phyloP scores from a whole-genome alignment of 2,888 invertebrate genomes.

The Thymelicus acteon region DNA sequence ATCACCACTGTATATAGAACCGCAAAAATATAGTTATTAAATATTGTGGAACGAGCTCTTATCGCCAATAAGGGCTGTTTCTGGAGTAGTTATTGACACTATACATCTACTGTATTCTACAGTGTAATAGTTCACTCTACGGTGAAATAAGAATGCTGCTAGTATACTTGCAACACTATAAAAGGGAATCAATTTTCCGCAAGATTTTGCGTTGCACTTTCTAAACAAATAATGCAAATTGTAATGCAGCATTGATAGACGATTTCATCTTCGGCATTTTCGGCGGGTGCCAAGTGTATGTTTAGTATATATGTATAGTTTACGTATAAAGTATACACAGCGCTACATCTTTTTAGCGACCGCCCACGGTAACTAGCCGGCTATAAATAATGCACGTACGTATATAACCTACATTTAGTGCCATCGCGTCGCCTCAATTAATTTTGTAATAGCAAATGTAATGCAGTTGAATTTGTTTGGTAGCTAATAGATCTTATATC shows the following conservation, averaged over 20 bases:
- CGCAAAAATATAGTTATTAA: too few relatives aligned
- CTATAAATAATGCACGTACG: conserved; percentile 23
- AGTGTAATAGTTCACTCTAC: too few relatives aligned
- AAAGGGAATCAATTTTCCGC: too few relatives aligned
- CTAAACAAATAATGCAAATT: neutral
- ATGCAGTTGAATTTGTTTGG: neutral
- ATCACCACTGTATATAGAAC: too few relatives aligned
- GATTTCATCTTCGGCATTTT: conserved; percentile 20
- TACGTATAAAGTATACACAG: conserved; percentile 4
- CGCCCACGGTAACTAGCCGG: conserved; percentile 24
- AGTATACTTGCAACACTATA: too few relatives aligned
- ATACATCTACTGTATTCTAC: too few relatives aligned
- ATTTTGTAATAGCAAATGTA: conserved; percentile 4
- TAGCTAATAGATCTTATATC: neutral
- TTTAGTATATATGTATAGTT: neutral
- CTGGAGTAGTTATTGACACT: too few relatives aligned
- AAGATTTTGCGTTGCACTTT: neutral
- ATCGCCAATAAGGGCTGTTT: too few relatives aligned
- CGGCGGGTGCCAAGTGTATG: conserved; percentile 14
- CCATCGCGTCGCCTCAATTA: conserved; percentile 1
- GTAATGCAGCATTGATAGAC: neutral
- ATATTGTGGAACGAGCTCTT: too few relatives aligned
- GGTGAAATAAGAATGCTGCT: too few relatives aligned
- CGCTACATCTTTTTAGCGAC: conserved; percentile 19
- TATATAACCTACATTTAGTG: conserved; percentile 28